phyloP scores from a whole-genome alignment of 2,888 invertebrate genomes.

The Cepaea hortensis region DNA sequence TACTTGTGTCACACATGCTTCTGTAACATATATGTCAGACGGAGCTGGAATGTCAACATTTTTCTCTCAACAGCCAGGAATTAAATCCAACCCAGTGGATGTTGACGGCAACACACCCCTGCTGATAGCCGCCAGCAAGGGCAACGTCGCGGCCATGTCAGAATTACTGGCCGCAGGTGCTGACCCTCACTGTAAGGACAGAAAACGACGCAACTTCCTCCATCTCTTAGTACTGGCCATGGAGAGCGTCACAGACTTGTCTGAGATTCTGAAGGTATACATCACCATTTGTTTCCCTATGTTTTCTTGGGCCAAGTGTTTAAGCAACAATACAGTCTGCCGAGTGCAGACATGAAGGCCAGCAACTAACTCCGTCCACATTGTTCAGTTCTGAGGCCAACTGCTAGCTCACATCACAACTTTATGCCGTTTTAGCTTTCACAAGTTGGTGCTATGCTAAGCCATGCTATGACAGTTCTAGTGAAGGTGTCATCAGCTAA shows the following conservation, averaged over 20 bases:
- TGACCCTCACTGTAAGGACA: conserved; percentile 86
- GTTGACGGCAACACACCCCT: conserved; percentile 88
- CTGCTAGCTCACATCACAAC: too few species aligned
- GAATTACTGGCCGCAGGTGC: conserved; percentile 85
- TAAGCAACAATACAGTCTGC: too few species aligned
- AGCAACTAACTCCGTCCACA: too few species aligned
- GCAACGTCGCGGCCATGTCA: conserved; percentile 88
- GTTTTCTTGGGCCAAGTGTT: neutral
- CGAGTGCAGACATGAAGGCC: too few species aligned
- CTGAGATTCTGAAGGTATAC: conserved; percentile 1
- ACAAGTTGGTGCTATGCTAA: too few species aligned
- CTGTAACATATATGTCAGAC: too few species aligned
- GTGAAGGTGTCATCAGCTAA: too few species aligned
- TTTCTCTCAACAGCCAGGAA: conserved; percentile 80
- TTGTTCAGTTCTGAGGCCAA: too few species aligned
- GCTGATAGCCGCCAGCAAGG: conserved; percentile 87
- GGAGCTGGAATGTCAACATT: too few species aligned
- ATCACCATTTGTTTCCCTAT: neutral
- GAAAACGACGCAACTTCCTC: conserved; percentile 86
- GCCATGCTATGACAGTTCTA: too few species aligned
- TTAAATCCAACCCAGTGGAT: conserved; percentile 87
- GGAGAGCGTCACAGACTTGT: conserved; percentile 56
- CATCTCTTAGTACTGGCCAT: conserved; percentile 88
- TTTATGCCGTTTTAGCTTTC: too few species aligned
- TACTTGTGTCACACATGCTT: too few species aligned